Evolutionary conservation across 2,888 invertebrate genomes (phyloP), one percentile per base, ranked within the genome.

Genomic region (Drosophila quinaria): DNA sequence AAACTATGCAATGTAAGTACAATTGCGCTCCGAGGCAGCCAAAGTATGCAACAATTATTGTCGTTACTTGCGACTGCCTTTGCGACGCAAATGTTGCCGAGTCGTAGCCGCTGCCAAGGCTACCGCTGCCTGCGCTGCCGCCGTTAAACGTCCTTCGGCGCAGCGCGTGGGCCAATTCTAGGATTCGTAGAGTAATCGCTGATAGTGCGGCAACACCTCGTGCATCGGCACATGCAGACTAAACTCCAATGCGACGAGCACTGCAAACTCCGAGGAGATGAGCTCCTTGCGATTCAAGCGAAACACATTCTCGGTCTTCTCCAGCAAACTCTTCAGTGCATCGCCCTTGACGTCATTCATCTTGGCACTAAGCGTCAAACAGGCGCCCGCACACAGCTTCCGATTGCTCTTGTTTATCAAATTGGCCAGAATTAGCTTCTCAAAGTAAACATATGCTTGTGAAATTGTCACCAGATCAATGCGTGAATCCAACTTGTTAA

Each of bases 371-470:
- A 99, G 94, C 68, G 99, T 93, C 61, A 99, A 94, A 92, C 98
- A 98, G 13, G 98, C 98, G 42, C 98, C 99, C 15, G 99, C 98
- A 92, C 98, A 98, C 66, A 98, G 94, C 93, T 99, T 99, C 49
- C 99, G 95, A 91, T 99, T 99, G 91, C 96, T 96, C 93, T 99
- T 99, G 90, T 98, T 98, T 55, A 99, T 97, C 69, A 98, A 94
- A 91, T 97, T 96, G 78, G 97, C 96, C 55, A 98, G 94, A 81
- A 99, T 98, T 60, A 99, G 94, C 92, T 98, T 98, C 92, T 99
- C 99, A 93, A 99, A 99, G 93, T 98, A 99, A n/a, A 99, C 99
- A 91, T 98, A 99, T 0, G 98, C 97, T 92, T 98, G 98, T 17
- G 99, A 98, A 17, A 99, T 97, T 1, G 98, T 98, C 70, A 98